Evolutionary conservation across 2,888 invertebrate species (phyloP), one percentile per base, ranked within the genome.

Genomic region (Drosophila bunnanda): DNA sequence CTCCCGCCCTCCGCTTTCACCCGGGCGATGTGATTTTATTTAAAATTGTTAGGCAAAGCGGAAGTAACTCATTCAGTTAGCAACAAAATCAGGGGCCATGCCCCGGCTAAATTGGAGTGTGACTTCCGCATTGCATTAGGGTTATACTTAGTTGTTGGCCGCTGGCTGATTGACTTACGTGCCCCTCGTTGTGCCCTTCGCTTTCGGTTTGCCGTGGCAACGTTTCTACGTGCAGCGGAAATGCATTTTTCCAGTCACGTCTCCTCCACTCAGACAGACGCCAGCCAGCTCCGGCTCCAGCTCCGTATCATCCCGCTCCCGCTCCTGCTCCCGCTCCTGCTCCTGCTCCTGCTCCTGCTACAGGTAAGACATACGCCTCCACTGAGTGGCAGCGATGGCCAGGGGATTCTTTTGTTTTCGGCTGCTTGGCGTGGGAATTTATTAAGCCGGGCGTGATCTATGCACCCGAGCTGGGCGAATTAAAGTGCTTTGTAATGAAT

Each of bases 211-310:
- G 82, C 77, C 82, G 70, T 83, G 80, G 85, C 75, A 71, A 77
- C 71, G 75, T 56, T 67, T 71, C 55, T 82, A 86, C 88, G 84
- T 84, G 89, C 87, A 78, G 55, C 89, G 84, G 84, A 85, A 88
- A 85, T 85, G 89, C 84, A 86, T 81, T 88, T 88, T 72, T 75
- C 89, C 87, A 85, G 84, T 88, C 84, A 85, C 84, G 84, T 85
- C 57, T 46, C 59, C 50, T 54, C 17, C 50, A 50, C 53, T 73
- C 76, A 76, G 64, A 82, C 76, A 78, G 67, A 67, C 46, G 68
- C 59, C 68, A 75, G 76, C 44, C 44, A 9, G 13, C 15, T 50
- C 66, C 62, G 64, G 25, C 55, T 28, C 20, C 41, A 39, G 41
- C 43, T 71, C 39, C 28, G n/a, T 15, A n/a, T 28, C 5, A 25